Conservation (phyloP, 2,113 vertebrate species). For the Turdus rufiventris region DNA sequence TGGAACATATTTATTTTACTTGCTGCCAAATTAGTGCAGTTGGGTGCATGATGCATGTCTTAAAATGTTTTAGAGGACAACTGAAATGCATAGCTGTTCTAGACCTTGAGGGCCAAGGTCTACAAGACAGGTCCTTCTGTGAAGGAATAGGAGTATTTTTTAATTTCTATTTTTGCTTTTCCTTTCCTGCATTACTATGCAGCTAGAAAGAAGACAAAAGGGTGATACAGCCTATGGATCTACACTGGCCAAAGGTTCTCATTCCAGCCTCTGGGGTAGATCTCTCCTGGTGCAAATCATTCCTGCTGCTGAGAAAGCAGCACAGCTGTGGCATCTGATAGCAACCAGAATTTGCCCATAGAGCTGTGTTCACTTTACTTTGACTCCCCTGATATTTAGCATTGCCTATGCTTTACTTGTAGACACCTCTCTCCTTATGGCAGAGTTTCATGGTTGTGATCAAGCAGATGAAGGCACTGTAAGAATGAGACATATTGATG, state of each 20-base stretch:
- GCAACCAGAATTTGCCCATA: background rate
- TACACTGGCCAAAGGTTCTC: background rate
- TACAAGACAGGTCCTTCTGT: background rate
- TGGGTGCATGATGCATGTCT: background rate
- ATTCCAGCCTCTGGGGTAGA: background rate
- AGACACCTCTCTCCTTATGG: background rate
- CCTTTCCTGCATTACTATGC: background rate
- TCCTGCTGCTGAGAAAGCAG: background rate
- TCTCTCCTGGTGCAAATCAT: background rate
- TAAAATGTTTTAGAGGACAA: background rate
- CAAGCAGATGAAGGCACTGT: background rate
- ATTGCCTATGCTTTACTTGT: background rate
- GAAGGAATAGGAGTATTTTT: background rate
- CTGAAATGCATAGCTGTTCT: background rate
- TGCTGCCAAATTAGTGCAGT: background rate
- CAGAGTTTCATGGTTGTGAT: background rate
- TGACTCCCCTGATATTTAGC: background rate
- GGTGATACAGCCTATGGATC: background rate
- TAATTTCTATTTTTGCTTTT: background rate
- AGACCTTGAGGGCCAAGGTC: background rate
- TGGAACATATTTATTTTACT: slow-evolving; percentile 1
- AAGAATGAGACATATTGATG: background rate
- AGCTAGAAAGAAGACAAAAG: background rate
- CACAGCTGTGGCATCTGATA: accelerated
- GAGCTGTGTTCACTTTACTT: background rate